phyloP scores from a whole-genome alignment of 2,113 vertebrate species.

The Erythrocercus mccallii region DNA sequence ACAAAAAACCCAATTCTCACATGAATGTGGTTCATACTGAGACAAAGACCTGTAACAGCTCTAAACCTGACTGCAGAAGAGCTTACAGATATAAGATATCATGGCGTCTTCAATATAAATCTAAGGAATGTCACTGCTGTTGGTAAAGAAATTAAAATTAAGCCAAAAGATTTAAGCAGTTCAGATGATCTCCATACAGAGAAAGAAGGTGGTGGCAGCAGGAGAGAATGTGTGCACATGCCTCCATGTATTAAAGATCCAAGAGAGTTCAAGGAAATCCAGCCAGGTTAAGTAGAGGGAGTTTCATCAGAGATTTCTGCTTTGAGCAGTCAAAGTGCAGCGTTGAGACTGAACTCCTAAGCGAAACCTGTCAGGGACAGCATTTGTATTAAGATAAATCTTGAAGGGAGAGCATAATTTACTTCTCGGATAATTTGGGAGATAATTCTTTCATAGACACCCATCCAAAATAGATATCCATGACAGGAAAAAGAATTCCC shows the following conservation, averaged over 20 bases:
- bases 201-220: neutral
- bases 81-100: neutral
- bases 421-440: neutral
- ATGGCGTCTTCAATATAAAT: neutral
- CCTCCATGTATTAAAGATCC: neutral
- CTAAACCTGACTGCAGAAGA: neutral
- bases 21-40: neutral
- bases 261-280: neutral
- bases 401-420: neutral
- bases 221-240: neutral
- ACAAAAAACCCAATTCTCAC: neutral
- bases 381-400: neutral
- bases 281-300: neutral
- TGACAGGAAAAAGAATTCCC: neutral
- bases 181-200: neutral
- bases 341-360: neutral
- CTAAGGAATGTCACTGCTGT: neutral
- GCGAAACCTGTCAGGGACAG: neutral
- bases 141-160: neutral
- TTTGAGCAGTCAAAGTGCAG: neutral
- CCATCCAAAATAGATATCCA: neutral
- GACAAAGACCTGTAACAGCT: neutral
- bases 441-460: neutral
- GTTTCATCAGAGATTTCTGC: neutral
- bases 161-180: neutral